Evolutionary conservation across 2,113 vertebrate genomes (phyloP).

Genomic region (Chlorocebus sabaeus): DNA sequence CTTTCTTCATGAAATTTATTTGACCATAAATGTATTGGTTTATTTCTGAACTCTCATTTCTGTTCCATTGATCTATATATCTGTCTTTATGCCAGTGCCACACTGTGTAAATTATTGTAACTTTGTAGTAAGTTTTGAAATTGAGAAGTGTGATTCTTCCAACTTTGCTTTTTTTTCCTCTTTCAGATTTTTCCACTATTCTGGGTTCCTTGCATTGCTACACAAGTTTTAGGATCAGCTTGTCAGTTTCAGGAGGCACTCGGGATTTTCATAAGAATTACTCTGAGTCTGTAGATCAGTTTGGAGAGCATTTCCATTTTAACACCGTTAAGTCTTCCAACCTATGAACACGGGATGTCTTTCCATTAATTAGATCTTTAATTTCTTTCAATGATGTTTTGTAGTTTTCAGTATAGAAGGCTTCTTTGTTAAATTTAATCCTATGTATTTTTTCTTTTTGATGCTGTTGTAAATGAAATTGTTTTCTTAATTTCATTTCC

Average conservation of each 20-base stretch:
- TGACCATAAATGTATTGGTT: neutral
- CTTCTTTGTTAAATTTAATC: neutral
- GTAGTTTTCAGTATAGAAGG: neutral
- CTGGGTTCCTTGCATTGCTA: neutral
- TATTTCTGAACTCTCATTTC: neutral
- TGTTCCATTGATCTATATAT: neutral
- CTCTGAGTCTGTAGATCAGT: neutral
- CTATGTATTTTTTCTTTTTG: neutral
- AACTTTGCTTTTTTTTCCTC: neutral
- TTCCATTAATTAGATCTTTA: neutral
- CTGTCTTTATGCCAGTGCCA: neutral
- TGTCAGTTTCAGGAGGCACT: neutral
- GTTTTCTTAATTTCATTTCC: neutral
- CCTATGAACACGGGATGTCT: neutral
- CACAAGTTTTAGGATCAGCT: neutral
- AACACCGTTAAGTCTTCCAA: neutral
- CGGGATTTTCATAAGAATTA: neutral
- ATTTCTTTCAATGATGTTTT: neutral
- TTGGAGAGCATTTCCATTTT: neutral
- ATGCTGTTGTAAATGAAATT: neutral
- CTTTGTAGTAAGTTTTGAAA: conserved; percentile 12
- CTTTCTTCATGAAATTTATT: neutral
- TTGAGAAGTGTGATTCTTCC: neutral
- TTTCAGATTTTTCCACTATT: neutral
- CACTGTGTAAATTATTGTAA: neutral